Evolutionary conservation across 2,113 vertebrate species (phyloP).

Genomic region (Pholis gunnellus): DNA sequence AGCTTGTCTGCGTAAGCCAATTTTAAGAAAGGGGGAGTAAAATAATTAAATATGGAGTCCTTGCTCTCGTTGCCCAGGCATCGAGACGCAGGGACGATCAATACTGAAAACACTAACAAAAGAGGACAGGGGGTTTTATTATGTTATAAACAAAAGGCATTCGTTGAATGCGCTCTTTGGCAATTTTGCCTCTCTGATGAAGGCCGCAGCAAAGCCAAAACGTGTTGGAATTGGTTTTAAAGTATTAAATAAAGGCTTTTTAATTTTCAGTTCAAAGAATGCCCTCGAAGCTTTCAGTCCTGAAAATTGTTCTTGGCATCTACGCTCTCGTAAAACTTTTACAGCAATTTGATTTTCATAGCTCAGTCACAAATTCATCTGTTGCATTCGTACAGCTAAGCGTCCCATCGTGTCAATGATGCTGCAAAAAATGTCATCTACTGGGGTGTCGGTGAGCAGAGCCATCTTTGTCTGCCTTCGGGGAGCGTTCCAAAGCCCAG

Average conservation of each 20-base stretch:
- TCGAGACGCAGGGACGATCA: neutral
- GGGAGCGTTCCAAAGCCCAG: constrained; percentile 60
- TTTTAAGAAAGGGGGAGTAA: constrained; percentile 23
- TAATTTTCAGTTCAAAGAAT: constrained; percentile 16
- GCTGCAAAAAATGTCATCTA: constrained; percentile 50
- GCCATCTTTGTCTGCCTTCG: constrained; percentile 38
- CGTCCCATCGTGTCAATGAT: constrained; percentile 31
- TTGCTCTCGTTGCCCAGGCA: constrained; percentile 11
- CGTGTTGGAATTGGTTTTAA: constrained; percentile 21
- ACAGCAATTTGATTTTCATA: constrained; percentile 21
- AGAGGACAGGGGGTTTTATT: constrained; percentile 20
- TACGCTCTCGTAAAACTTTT: constrained; percentile 27
- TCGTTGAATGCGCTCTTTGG: constrained; percentile 33
- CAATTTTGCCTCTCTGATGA: constrained; percentile 12
- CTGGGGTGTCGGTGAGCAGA: constrained; percentile 2
- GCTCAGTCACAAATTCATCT: constrained; percentile 29
- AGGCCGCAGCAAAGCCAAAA: constrained; percentile 19
- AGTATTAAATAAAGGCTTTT: constrained; percentile 29
- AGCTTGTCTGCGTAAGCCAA: constrained; percentile 62
- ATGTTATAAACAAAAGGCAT: constrained; percentile 16
- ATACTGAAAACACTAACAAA: neutral
- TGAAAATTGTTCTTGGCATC: constrained; percentile 29
- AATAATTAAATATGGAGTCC: constrained; percentile 51
- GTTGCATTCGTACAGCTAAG: neutral
- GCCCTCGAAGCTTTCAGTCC: neutral